Evolutionary conservation across 1,140 invertebrate genomes (phyloP).

Genomic region (Aphaenogaster floridana): DNA sequence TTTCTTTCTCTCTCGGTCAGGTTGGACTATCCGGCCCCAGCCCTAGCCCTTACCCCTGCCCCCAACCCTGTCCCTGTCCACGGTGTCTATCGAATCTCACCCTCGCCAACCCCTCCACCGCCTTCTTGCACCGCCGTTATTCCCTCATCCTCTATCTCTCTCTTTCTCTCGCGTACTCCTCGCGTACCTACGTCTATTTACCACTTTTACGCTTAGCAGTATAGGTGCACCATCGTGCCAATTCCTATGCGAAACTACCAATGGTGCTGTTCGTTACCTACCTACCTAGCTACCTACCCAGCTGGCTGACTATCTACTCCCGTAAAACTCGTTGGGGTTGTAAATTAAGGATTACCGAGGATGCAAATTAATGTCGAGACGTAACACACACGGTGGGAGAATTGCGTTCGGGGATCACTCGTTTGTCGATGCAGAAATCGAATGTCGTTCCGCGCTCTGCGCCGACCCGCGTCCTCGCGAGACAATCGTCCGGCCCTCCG

Average conservation of each 20-base stretch:
- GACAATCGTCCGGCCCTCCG: slow-evolving; percentile 67
- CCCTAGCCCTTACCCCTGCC: slow-evolving; percentile 66
- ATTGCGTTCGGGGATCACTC: slow-evolving; percentile 63
- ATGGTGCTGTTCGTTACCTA: slow-evolving; percentile 64
- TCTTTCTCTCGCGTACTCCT: slow-evolving; percentile 36
- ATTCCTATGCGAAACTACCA: slow-evolving; percentile 70
- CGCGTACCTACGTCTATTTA: slow-evolving; percentile 45
- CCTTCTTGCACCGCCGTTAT: slow-evolving; percentile 53
- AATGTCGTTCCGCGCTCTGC: slow-evolving; percentile 36
- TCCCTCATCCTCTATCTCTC: slow-evolving; percentile 47
- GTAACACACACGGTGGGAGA: slow-evolving; percentile 30
- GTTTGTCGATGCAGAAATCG: slow-evolving; percentile 41
- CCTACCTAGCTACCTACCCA: slow-evolving; percentile 14
- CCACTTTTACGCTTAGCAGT: slow-evolving; percentile 42
- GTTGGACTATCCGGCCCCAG: slow-evolving; percentile 75
- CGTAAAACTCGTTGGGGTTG: slow-evolving; percentile 69
- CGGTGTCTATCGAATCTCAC: slow-evolving; percentile 32
- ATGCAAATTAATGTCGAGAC: slow-evolving; percentile 75
- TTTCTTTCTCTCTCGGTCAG: slow-evolving; percentile 19
- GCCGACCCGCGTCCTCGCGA: slow-evolving; percentile 8
- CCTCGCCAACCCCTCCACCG: not conserved
- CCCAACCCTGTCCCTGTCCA: slow-evolving; percentile 18
- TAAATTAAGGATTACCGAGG: slow-evolving; percentile 77
- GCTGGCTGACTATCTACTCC: slow-evolving; percentile 44
- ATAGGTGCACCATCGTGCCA: slow-evolving; percentile 68